phyloP scores from a whole-genome alignment of 2,113 vertebrate genomes.

The Ptychochromis oligacanthus region DNA sequence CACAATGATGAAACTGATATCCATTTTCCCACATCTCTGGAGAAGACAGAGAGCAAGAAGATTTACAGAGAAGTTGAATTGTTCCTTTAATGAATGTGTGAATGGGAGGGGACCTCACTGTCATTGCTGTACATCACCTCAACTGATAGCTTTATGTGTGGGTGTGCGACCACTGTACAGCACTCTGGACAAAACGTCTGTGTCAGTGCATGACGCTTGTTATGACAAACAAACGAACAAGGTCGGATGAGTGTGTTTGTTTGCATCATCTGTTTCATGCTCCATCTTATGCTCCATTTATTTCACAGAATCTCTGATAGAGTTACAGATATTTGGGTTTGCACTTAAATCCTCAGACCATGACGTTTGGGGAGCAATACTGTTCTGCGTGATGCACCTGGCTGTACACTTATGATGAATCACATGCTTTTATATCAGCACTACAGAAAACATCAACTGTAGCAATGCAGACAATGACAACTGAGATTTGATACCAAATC shows the following conservation, averaged over 20 bases:
- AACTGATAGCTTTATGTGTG: conserved; percentile 67
- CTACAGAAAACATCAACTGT: conserved; percentile 51
- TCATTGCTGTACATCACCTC: conserved; percentile 68
- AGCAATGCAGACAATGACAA: conserved; percentile 46
- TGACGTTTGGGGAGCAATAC: conserved; percentile 60
- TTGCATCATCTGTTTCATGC: conserved; percentile 34
- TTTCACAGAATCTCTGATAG: conserved; percentile 24
- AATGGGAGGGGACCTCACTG: conserved; percentile 37
- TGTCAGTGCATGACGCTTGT: conserved; percentile 56
- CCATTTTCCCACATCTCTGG: not conserved
- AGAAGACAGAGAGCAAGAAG: not conserved
- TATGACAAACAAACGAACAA: conserved; percentile 27
- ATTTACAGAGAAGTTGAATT: conserved; percentile 17
- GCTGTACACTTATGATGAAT: conserved; percentile 32
- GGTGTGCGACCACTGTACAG: conserved; percentile 60
- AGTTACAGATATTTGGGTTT: conserved; percentile 16
- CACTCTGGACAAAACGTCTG: conserved; percentile 47
- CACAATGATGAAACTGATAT: not conserved
- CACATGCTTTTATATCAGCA: conserved; percentile 34
- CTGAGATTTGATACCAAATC: conserved; percentile 58
- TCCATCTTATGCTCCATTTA: conserved; percentile 20
- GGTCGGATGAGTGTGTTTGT: conserved; percentile 31
- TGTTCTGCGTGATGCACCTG: conserved; percentile 38
- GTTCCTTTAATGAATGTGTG: conserved; percentile 44
- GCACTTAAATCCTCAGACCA: conserved; percentile 13